Percentiles rank a stretch among this genome's conserved stretches.
These are phyloP conservation scores for Patagioenas fasciata DNA, from an alignment of 2,113 vertebrate genomes.

Conservation along the genomic window DNA sequence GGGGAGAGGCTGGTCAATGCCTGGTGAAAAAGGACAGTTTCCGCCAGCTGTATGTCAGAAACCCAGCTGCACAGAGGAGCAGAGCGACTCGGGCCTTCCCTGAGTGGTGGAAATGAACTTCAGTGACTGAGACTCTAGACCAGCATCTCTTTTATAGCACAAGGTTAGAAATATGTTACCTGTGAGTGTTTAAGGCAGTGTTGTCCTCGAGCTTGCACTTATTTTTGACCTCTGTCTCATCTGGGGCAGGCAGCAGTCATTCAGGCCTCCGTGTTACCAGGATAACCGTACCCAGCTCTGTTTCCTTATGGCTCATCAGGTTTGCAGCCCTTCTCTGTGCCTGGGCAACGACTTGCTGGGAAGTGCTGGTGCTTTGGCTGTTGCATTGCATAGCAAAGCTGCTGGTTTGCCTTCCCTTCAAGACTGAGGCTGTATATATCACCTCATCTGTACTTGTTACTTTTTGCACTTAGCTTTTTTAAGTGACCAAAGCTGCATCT, in stretches of 20 bases:
- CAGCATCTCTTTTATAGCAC: accelerated
- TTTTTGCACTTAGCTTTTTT: background rate
- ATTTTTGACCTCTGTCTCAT: accelerated
- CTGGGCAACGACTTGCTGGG: background rate
- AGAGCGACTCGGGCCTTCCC: background rate
- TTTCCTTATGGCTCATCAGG: background rate
- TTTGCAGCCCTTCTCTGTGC: background rate
- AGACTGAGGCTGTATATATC: background rate
- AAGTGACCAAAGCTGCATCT: background rate
- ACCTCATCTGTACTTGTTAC: background rate
- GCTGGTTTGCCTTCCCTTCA: background rate
- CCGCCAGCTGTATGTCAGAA: background rate
- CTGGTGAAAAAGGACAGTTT: background rate
- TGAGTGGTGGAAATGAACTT: background rate
- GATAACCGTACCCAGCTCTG: background rate
- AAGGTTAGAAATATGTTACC: background rate
- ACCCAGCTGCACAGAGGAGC: background rate
- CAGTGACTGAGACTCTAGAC: background rate
- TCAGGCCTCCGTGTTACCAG: background rate
- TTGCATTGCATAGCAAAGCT: background rate
- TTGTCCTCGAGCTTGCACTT: background rate
- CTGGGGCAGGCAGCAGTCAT: background rate
- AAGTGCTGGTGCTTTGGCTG: background rate
- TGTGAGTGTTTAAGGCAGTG: background rate
- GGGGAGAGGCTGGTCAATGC: background rate